These are phyloP conservation scores for Zosterops pallidus DNA, from an alignment of 2,113 vertebrate species.

Conservation along the genomic window DNA sequence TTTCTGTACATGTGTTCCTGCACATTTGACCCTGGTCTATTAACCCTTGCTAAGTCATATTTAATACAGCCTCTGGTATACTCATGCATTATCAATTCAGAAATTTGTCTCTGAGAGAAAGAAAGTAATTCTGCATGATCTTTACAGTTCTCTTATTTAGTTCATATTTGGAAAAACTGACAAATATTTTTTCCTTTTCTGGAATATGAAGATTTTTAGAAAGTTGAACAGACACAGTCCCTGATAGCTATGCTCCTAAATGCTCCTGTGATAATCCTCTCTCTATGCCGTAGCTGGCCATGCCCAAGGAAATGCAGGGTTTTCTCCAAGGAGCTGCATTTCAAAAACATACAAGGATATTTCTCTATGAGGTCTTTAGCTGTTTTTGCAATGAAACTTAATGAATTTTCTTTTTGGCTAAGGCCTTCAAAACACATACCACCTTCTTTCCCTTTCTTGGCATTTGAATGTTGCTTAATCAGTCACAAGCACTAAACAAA, in stretches of 20 bases:
- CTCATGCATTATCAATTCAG: neutral
- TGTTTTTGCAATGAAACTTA: neutral
- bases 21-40: neutral
- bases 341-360: neutral
- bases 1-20: neutral
- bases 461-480: neutral
- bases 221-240: neutral
- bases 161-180: neutral
- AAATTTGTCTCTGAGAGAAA: neutral
- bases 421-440: neutral
- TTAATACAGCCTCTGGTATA: neutral
- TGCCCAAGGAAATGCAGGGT: neutral
- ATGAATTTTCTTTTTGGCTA: neutral
- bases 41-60: neutral
- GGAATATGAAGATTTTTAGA: neutral
- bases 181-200: neutral
- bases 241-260: neutral
- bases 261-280: neutral
- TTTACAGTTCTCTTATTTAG: neutral
- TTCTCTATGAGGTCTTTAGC: neutral
- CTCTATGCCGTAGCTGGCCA: neutral
- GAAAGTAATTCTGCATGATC: neutral
- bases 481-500: slow-evolving; percentile 1
- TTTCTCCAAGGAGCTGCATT: neutral
- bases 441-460: neutral